Base-by-base conservation (phyloP, 2,113 vertebrate genomes). In the Xyrauchen texanus region DNA sequence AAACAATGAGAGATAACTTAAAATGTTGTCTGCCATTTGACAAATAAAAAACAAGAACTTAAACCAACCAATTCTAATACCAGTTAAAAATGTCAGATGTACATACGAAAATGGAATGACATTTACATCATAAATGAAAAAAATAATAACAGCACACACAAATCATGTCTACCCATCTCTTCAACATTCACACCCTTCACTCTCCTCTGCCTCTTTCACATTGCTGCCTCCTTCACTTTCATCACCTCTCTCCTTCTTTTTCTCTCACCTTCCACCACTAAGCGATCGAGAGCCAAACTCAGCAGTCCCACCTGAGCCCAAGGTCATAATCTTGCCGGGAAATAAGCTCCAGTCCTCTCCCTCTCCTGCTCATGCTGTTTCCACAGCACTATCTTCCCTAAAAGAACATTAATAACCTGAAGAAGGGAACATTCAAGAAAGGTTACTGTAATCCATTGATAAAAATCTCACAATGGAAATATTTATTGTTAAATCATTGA, bases 231-330 rank as follows among this genome's bases (percentile, higher is more conserved):
- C 75, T 34, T 9, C 9, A 9, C 64, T 12, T 45, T 58, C 71
- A 34, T 34, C 21, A 34, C 21, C 21, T 34, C 21, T 34, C 21
- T 34, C 21, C 21, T 34, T 3, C 68, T 16, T 12, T 21, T 49
- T 52, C 65, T 69, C 67, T 68, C 72, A 55, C 21, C 42, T 76
- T 69, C 42, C 72, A 72, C 46, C 34, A 63, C 79, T 68, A 66
- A 55, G 79, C 47, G 10, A 44, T 58, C 42, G 1, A 45, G 16
- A 42, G 70, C 21, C 66, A 73, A 61, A 57, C 60, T 69, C 63
- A 61, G 64, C 64, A 80, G 55, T 13, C 16, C 47, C 79, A 70
- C 72, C 79, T 76, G 66, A 76, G 73, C 49, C 79, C 79, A 81
- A 81, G 79, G 79, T 81, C 79, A 81, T 66, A 69, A n/a, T 46